These are phyloP conservation scores for Dicyrtoma fusca DNA, from an alignment of 2,888 invertebrate species.

Conservation along the genomic window DNA sequence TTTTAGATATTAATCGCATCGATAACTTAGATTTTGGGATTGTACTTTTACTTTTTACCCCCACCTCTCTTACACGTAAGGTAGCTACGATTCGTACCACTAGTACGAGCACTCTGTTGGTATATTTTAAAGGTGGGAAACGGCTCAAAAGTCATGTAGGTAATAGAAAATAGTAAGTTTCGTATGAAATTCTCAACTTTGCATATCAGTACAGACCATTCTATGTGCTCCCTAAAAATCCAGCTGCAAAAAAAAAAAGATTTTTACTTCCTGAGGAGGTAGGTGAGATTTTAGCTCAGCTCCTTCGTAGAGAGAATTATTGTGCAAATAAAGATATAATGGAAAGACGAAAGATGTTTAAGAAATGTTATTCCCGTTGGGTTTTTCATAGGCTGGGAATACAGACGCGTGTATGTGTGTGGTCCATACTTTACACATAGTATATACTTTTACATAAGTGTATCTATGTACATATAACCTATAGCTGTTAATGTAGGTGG, in stretches of 20 bases:
- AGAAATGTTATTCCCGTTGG: constrained; percentile 21
- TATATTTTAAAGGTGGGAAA: too few relatives aligned
- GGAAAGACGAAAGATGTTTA: constrained; percentile 23
- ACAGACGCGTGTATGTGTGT: neutral
- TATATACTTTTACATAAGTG: too few relatives aligned
- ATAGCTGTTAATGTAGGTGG: too few relatives aligned
- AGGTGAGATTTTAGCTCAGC: neutral
- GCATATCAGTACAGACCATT: neutral
- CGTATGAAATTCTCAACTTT: neutral
- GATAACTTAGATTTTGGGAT: too few relatives aligned
- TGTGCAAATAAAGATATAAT: constrained; percentile 13
- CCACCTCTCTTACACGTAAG: too few relatives aligned
- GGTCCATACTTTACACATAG: too few relatives aligned
- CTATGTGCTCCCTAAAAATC: neutral
- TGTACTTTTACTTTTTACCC: too few relatives aligned
- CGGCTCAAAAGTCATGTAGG: neutral
- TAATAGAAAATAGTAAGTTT: constrained; percentile 7
- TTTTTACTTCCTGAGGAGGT: neutral
- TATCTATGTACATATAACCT: too few relatives aligned
- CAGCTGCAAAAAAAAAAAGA: neutral
- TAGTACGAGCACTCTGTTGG: too few relatives aligned
- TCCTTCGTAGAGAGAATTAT: neutral
- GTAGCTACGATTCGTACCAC: too few relatives aligned
- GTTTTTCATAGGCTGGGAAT: neutral
- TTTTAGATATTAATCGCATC: too few relatives aligned